These are phyloP conservation scores for Dinoponera quadriceps DNA, from an alignment of 1,140 invertebrate species.

Conservation along the genomic window DNA sequence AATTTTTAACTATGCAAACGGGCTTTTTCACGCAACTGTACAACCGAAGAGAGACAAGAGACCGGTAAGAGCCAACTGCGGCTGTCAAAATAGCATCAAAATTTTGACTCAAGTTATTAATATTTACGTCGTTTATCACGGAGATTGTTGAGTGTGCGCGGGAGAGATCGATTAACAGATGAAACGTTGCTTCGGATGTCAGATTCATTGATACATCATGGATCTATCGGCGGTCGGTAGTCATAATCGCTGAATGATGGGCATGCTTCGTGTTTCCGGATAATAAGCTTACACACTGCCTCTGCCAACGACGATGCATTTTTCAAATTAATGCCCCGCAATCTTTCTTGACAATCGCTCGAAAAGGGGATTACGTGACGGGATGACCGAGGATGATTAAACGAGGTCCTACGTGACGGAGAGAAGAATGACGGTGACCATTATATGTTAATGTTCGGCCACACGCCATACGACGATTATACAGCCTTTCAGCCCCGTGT, in stretches of 20 bases:
- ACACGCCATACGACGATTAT: constrained; percentile 79
- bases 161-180: constrained; percentile 23
- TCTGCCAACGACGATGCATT: constrained; percentile 66
- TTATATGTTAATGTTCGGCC: constrained; percentile 77
- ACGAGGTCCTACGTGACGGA: constrained; percentile 71
- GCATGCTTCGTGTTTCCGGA: constrained; percentile 52
- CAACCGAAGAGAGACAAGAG: too few species aligned
- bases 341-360: constrained; percentile 73
- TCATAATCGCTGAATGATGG: constrained; percentile 50
- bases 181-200: constrained; percentile 8
- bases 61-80: too few species aligned
- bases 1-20: too few species aligned
- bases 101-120: too few species aligned
- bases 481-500: constrained; percentile 63
- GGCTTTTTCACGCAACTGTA: too few species aligned
- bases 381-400: constrained; percentile 76
- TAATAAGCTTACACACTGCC: constrained; percentile 61
- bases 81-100: too few species aligned
- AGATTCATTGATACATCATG: background rate
- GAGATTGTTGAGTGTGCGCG: too few species aligned
- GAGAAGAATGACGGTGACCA: constrained; percentile 76
- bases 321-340: constrained; percentile 74
- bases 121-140: background rate
- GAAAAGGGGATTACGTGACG: constrained; percentile 75
- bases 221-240: constrained; percentile 46